A percentile compares a stretch with the other conserved stretches of the same genome.
phyloP scores from a whole-genome alignment of 2,888 invertebrate genomes.

The Norana najaformis region DNA sequence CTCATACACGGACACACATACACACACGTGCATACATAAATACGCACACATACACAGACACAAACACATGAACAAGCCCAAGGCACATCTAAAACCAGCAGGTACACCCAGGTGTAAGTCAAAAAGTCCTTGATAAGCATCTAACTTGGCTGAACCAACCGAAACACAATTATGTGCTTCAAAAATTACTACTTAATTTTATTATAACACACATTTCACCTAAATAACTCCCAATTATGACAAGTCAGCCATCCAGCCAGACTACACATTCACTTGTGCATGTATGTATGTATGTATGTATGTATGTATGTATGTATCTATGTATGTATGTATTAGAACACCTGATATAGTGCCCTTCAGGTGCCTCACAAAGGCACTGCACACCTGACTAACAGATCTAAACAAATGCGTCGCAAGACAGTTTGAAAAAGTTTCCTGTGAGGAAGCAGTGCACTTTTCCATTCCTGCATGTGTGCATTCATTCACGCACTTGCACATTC shows the following conservation, averaged over 20 bases:
- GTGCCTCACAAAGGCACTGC: too few species aligned
- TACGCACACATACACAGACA: background rate
- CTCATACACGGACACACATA: background rate
- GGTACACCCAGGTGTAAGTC: background rate
- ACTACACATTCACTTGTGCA: slow-evolving; percentile 4
- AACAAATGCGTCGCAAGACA: too few species aligned
- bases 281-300: background rate
- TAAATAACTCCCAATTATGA: background rate
- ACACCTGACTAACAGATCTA: too few species aligned
- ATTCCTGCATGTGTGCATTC: background rate
- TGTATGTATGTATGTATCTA: background rate
- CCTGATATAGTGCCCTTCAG: too few species aligned
- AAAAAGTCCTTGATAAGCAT: background rate
- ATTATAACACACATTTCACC: background rate
- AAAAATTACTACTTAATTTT: background rate
- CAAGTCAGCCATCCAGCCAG: background rate
- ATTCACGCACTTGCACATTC: background rate
- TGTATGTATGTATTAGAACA: too few species aligned
- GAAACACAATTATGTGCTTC: background rate
- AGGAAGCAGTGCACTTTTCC: too few species aligned
- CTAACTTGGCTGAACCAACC: background rate
- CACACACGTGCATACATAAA: background rate
- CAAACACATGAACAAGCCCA: background rate
- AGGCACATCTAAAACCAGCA: background rate
- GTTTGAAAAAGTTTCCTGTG: too few species aligned